phyloP scores from a whole-genome alignment of 1,140 invertebrate genomes.

The Drosophila repleta region DNA sequence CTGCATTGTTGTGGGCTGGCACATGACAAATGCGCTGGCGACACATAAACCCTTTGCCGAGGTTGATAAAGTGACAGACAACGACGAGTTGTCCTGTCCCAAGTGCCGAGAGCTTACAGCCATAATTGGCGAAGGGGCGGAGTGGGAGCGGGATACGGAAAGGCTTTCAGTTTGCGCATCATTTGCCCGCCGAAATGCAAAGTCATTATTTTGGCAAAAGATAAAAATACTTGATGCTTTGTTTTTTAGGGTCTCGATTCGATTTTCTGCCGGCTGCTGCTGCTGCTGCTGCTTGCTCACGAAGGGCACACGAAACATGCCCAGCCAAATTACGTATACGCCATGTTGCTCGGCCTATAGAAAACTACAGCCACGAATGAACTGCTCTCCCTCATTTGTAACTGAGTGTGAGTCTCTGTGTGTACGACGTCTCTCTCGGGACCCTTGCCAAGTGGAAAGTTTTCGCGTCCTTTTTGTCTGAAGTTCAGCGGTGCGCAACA shows the following conservation, averaged over 20 bases:
- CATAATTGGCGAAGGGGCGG: slow-evolving; percentile 22
- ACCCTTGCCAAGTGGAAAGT: slow-evolving; percentile 68
- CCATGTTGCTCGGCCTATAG: slow-evolving; percentile 38
- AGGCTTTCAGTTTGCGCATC: slow-evolving; percentile 57
- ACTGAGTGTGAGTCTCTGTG: too few relatives aligned
- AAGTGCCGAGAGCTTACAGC: slow-evolving; percentile 1
- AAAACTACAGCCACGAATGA: background rate
- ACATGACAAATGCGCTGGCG: slow-evolving; percentile 53
- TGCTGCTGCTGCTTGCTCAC: slow-evolving; percentile 10
- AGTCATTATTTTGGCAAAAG: slow-evolving; percentile 64
- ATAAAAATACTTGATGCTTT: slow-evolving; percentile 61
- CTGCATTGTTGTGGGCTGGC: slow-evolving; percentile 8
- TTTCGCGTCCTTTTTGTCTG: slow-evolving; percentile 63
- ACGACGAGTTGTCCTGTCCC: slow-evolving; percentile 34
- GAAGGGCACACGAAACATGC: slow-evolving; percentile 3
- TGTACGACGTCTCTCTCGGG: slow-evolving; percentile 25
- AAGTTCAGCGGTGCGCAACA: slow-evolving; percentile 72
- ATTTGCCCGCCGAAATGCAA: slow-evolving; percentile 66
- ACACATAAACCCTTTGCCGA: slow-evolving; percentile 67
- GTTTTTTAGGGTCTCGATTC: slow-evolving; percentile 35
- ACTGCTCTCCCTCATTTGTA: slow-evolving; percentile 32
- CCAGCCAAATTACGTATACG: slow-evolving; percentile 63
- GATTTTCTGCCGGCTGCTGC: too few relatives aligned
- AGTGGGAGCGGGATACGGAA: too few relatives aligned
- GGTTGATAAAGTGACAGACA: slow-evolving; percentile 76